Conservation (phyloP, 2,888 invertebrate species). For the Hypselothyrea guttata region DNA sequence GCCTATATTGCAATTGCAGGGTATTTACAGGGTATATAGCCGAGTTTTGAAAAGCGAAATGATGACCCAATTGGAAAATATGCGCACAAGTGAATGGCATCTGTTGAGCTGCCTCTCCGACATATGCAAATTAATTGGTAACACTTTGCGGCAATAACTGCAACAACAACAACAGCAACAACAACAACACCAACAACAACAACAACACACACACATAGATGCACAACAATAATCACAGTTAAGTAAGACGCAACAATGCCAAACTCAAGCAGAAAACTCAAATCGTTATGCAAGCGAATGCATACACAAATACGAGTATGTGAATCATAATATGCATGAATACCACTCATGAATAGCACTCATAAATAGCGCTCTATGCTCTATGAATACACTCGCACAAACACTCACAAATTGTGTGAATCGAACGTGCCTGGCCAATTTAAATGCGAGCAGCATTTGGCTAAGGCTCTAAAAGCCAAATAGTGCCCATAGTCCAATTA, state of each 20-base stretch:
- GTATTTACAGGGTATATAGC: conserved; percentile 18
- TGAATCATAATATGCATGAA: conserved; percentile 44
- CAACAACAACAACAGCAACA: conserved; percentile 28
- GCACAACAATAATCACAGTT: conserved; percentile 33
- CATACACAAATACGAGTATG: conserved; percentile 24
- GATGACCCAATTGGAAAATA: conserved; percentile 56
- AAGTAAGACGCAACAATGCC: conserved; percentile 52
- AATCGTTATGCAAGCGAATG: conserved; percentile 48
- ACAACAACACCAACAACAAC: no score
- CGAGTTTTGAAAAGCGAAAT: conserved; percentile 34
- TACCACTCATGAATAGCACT: conserved; percentile 37
- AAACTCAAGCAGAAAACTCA: conserved; percentile 37
- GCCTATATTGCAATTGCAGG: conserved; percentile 5
- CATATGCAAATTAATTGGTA: conserved; percentile 76
- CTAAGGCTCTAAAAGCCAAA: no score
- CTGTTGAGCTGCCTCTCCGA: conserved; percentile 34
- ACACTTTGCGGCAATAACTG: conserved; percentile 56
- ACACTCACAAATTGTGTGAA: conserved; percentile 49
- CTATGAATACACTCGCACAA: conserved; percentile 22
- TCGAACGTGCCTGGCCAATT: conserved; percentile 67
- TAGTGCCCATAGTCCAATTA: conserved; percentile 14
- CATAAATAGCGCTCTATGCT: background rate
- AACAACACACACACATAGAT: conserved; percentile 12
- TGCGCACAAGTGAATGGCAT: conserved; percentile 63
- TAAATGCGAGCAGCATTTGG: conserved; percentile 37